Percentiles rank a stretch among this genome's conserved stretches.
Evolutionary conservation across 2,888 invertebrate genomes (phyloP).

Genomic region (Malthinus flaveolus): DNA sequence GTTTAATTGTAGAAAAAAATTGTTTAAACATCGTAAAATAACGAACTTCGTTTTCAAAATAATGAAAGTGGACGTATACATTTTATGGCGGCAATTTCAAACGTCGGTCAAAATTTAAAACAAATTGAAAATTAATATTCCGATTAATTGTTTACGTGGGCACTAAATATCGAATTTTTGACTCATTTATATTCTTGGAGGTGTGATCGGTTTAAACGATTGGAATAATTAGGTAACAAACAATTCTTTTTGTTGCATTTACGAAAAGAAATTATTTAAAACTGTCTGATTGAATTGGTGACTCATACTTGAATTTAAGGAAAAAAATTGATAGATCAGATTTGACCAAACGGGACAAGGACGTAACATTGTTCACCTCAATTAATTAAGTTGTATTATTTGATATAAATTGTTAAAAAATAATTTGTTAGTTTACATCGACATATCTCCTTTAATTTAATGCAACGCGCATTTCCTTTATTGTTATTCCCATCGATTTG

Average conservation of each 20-base stretch:
- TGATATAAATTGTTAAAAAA: background rate
- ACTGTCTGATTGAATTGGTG: constrained; percentile 2
- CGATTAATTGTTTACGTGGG: background rate
- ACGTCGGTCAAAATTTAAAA: no score
- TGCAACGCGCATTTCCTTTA: background rate
- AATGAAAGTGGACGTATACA: no score
- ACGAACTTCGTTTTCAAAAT: no score
- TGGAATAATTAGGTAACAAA: background rate
- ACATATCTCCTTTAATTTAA: background rate
- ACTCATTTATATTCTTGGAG: constrained; percentile 2
- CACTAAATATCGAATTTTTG: background rate
- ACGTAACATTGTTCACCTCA: constrained; percentile 2
- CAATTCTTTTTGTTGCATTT: background rate
- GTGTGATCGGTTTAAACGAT: background rate
- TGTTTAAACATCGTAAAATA: no score
- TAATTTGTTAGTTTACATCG: no score
- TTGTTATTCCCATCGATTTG: background rate
- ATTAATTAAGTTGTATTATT: background rate
- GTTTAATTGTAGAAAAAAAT: no score
- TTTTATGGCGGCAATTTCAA: no score
- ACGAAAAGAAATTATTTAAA: constrained; percentile 7
- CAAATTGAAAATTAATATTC: no score
- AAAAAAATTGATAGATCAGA: constrained; percentile 11
- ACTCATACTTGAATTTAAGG: constrained; percentile 13
- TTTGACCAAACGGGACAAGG: background rate